Evolutionary conservation across 2,888 invertebrate species (phyloP).

Genomic region (Notodonta dromedarius): DNA sequence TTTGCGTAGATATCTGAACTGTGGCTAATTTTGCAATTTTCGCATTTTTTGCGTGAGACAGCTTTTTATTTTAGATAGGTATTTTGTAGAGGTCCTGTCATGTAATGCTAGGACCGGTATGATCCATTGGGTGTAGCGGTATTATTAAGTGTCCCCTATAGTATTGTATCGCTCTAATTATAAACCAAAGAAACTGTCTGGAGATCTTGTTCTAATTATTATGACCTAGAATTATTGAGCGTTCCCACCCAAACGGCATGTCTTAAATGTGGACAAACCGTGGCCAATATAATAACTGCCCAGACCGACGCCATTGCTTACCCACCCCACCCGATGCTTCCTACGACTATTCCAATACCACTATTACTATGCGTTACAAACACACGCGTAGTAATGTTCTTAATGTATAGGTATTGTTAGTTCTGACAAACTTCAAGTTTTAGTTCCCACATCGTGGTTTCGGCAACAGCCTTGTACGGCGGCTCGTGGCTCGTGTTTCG

Average conservation of each 20-base stretch:
- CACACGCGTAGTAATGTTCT: not conserved
- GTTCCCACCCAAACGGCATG: too few species aligned
- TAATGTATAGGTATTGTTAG: not conserved
- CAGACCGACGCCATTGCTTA: not conserved
- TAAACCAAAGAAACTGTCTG: too few species aligned
- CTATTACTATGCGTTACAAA: not conserved
- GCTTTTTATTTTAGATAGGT: not conserved
- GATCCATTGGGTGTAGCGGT: not conserved
- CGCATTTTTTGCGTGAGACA: not conserved
- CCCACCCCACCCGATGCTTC: not conserved
- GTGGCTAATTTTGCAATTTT: slow-evolving; percentile 14
- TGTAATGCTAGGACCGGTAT: not conserved
- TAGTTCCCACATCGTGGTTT: slow-evolving; percentile 7
- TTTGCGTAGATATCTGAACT: slow-evolving; percentile 11
- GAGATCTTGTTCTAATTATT: too few species aligned
- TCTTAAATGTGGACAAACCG: too few species aligned
- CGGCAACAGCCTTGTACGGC: slow-evolving; percentile 3
- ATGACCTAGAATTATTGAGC: too few species aligned
- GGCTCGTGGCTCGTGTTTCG: slow-evolving; percentile 1
- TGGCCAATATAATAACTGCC: not conserved
- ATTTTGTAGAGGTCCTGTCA: slow-evolving; percentile 1
- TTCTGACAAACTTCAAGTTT: slow-evolving; percentile 2
- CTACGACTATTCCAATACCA: not conserved
- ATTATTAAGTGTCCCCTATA: not conserved
- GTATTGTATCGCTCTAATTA: too few species aligned